Conservation (phyloP, 2,797 vertebrate species). For the Scomberomorus guttatus region DNA sequence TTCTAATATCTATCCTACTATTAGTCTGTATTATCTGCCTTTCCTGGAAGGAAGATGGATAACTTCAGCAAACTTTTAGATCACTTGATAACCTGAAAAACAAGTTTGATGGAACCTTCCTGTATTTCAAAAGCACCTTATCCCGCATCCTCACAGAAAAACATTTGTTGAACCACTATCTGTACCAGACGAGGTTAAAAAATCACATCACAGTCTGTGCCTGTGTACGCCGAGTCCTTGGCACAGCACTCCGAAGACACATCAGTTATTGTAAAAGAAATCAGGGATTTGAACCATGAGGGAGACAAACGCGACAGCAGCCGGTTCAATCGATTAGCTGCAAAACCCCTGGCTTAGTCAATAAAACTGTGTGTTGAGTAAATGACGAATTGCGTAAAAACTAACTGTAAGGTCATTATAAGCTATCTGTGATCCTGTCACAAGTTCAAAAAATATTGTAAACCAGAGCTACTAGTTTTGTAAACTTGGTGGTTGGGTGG, state of each 20-base stretch:
- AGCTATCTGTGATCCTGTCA: neutral
- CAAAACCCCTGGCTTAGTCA: neutral
- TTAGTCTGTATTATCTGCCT: neutral
- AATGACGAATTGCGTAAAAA: conserved; percentile 19
- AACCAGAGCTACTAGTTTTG: neutral
- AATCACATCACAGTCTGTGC: neutral
- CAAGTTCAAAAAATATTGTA: neutral
- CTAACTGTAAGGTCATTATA: neutral
- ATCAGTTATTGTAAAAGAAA: conserved; percentile 13
- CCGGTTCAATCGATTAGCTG: conserved; percentile 7
- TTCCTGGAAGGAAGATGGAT: neutral
- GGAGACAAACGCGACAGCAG: neutral
- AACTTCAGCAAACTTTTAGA: neutral
- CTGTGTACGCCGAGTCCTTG: neutral
- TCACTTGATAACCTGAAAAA: neutral
- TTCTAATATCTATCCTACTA: neutral
- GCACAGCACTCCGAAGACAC: conserved; percentile 10
- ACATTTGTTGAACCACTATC: conserved; percentile 1
- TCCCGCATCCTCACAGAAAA: neutral
- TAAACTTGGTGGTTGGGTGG: neutral
- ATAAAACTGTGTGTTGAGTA: neutral
- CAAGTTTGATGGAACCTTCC: neutral
- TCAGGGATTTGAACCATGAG: conserved; percentile 4
- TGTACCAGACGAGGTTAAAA: neutral
- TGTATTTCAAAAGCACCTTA: neutral